Base-by-base conservation (phyloP, 2,797 vertebrate species). In the Myioborus miniatus region DNA sequence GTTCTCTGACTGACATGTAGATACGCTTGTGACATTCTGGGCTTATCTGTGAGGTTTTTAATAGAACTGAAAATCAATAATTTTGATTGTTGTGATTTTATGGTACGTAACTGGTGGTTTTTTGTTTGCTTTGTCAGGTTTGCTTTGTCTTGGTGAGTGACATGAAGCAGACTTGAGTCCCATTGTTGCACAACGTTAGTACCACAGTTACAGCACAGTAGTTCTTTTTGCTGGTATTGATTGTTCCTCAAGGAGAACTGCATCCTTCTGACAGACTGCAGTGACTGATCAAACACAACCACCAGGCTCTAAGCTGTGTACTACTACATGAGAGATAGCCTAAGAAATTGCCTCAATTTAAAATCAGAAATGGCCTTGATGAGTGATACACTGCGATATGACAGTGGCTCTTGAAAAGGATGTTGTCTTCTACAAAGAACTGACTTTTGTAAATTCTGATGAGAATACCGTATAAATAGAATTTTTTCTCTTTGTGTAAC, bases 401-500 rank as follows among this genome's bases (percentile, higher is more conserved):
- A 39, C n/a, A 26, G 52, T 39, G 29, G 39, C 29, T 72, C 60
- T 65, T 8, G 3, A 24, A 52, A 39, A 24, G 13, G n/a, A 37
- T 58, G 9, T 16, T 72, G 20, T 30, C 43, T 80, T 58, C 26
- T 58, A 30, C 13, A 24, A 37, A 44, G 27, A 12, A 50, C 4
- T 50, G n/a, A 58, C 37, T 37, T 58, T 37, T 34, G 13, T 50
- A 64, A 58, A 21, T 58, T 21, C 24, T 12, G 3, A 4, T 72
- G 29, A 43, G 19, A 30, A 26, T 6, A 24, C 19, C 0, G 0
- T 27, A 29, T 32, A 87, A 49, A 13, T 32, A 26, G 1, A 18
- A 18, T 2, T 2, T 49, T 58, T 37, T 22, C 29, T 29, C 12
- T 21, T 23, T 56, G 43, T 27, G 32, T 64, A 13, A n/a, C 37